Percentiles rank a stretch among this genome's conserved stretches.
Conservation (phyloP, 2,113 vertebrate genomes). For the Nesospiza acunhae region DNA sequence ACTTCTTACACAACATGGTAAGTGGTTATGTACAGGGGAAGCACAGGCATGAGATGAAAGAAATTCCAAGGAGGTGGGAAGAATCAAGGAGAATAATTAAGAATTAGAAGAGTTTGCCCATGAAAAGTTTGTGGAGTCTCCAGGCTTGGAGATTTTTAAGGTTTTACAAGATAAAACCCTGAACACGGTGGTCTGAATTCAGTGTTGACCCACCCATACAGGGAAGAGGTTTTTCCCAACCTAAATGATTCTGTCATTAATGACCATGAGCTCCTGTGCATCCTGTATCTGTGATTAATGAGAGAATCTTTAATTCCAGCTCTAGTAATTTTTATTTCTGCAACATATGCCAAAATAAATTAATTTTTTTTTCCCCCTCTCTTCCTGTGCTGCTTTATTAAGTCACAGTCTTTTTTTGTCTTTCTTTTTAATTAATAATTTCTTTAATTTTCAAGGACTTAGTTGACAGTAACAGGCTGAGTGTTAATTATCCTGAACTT, state of each 20-base stretch:
- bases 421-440: not conserved
- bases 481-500: not conserved
- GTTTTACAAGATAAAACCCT: not conserved
- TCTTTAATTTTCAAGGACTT: not conserved
- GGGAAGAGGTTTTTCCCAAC: not conserved
- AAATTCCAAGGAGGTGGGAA: not conserved
- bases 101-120: not conserved
- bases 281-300: not conserved
- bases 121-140: not conserved
- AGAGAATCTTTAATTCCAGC: not conserved
- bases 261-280: not conserved
- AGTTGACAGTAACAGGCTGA: not conserved
- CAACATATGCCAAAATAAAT: not conserved
- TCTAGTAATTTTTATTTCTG: not conserved
- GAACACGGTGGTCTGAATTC: not conserved
- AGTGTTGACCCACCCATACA: not conserved
- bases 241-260: not conserved
- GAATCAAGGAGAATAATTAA: not conserved
- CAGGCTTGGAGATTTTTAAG: not conserved
- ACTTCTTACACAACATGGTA: not conserved
- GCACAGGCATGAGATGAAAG: not conserved
- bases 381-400: not conserved
- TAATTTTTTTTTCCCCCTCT: rapidly evolving
- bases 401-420: not conserved
- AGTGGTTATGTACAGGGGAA: not conserved